phyloP scores from a whole-genome alignment of 2,797 vertebrate species.

The Myotis vivesi region DNA sequence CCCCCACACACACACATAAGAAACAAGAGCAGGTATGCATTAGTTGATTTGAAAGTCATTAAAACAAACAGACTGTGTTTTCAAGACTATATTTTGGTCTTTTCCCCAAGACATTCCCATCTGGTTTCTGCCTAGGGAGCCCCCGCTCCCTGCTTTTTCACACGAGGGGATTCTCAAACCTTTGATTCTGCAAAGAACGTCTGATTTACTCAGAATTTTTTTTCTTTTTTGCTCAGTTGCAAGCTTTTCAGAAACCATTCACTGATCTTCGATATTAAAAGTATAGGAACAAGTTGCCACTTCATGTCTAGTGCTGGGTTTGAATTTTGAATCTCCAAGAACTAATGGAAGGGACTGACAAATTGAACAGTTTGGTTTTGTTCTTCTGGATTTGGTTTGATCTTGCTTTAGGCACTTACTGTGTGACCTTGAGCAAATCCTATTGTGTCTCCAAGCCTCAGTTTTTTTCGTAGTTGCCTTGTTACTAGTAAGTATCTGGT shows the following conservation, averaged over 20 bases:
- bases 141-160: not conserved
- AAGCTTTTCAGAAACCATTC: slow-evolving; percentile 14
- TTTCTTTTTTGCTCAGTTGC: not conserved
- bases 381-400: not conserved
- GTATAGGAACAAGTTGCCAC: not conserved
- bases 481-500: not conserved
- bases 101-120: not conserved
- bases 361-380: not conserved
- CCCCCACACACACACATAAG: not conserved
- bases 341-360: not conserved
- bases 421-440: not conserved
- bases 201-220: not conserved
- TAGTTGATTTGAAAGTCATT: not conserved
- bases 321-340: not conserved
- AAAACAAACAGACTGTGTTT: not conserved
- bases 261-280: not conserved
- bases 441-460: not conserved
- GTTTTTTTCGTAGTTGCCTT: not conserved
- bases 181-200: not conserved
- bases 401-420: not conserved
- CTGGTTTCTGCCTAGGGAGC: not conserved
- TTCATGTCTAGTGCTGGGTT: not conserved
- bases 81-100: not conserved
- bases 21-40: not conserved
- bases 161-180: not conserved